Percentiles rank a stretch among this genome's conserved stretches.
phyloP scores from a whole-genome alignment of 2,888 invertebrate species.

The Cyaniris semiargus region DNA sequence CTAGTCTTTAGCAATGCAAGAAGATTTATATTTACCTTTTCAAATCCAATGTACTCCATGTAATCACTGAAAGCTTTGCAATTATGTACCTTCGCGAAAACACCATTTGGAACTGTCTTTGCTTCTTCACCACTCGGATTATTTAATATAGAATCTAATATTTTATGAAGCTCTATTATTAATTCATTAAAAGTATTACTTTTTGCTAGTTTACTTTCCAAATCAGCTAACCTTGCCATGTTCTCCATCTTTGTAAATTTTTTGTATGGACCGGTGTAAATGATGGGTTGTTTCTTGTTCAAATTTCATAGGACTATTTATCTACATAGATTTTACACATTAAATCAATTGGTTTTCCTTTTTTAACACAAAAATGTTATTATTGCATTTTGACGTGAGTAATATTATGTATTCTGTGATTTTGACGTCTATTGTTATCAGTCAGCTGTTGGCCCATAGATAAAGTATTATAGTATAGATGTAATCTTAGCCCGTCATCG shows the following conservation, averaged over 20 bases:
- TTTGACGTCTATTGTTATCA: background rate
- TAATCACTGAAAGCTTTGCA: conserved; percentile 60
- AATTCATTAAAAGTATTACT: conserved; percentile 57
- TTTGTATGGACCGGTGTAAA: background rate
- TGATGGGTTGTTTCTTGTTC: background rate
- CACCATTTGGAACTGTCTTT: conserved; percentile 56
- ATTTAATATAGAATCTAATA: conserved; percentile 61
- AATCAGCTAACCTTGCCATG: conserved; percentile 68
- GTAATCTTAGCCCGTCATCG: too few relatives aligned
- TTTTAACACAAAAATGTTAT: background rate
- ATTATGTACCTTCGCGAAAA: conserved; percentile 51
- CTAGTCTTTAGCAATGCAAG: background rate
- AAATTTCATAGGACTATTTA: conserved; percentile 2
- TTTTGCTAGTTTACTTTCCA: conserved; percentile 64
- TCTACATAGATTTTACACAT: background rate
- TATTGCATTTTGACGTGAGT: too few relatives aligned
- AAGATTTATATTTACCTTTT: conserved; percentile 50
- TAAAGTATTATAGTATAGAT: too few relatives aligned
- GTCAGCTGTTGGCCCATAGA: too few relatives aligned
- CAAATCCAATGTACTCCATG: conserved; percentile 68
- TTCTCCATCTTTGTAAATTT: conserved; percentile 62
- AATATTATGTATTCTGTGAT: too few relatives aligned
- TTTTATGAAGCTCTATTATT: conserved; percentile 58
- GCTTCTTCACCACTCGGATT: conserved; percentile 63
- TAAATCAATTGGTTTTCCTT: background rate